Evolutionary conservation across 1,140 invertebrate species (phyloP).

Genomic region (Drosophila persimilis): DNA sequence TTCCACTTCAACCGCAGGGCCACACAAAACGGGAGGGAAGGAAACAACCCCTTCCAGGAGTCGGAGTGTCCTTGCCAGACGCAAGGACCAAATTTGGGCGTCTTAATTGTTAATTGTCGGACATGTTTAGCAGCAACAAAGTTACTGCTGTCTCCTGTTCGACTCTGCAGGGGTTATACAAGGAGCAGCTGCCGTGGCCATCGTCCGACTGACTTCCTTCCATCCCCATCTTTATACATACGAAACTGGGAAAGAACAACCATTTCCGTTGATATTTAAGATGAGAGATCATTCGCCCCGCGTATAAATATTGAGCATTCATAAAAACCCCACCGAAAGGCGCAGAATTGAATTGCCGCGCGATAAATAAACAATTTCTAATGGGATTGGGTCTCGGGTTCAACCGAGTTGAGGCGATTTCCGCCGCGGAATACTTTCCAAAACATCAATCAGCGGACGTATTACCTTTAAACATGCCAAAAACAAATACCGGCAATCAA

Average conservation of each 20-base stretch:
- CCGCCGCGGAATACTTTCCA: conserved; percentile 50
- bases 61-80: not conserved
- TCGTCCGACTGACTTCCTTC: conserved; percentile 1
- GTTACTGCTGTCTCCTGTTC: conserved; percentile 14
- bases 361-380: conserved; percentile 66
- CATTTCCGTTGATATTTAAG: conserved; percentile 58
- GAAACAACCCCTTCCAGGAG: conserved; percentile 18
- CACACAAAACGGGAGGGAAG: conserved; percentile 1
- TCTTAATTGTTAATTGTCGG: conserved; percentile 66
- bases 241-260: conserved; percentile 20
- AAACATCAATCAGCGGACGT: conserved; percentile 71
- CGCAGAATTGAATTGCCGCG: conserved; percentile 35
- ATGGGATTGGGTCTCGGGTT: conserved; percentile 28
- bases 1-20: conserved; percentile 23
- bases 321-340: conserved; percentile 21
- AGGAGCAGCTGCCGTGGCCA: conserved; percentile 53
- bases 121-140: conserved; percentile 62
- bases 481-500: conserved; percentile 77
- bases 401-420: conserved; percentile 50
- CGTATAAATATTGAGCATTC: conserved; percentile 37
- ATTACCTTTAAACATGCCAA: conserved; percentile 80
- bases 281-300: conserved; percentile 16
- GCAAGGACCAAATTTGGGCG: conserved; percentile 24
- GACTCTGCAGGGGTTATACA: conserved; percentile 18
- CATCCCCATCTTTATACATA: not conserved